Evolutionary conservation across 2,113 vertebrate genomes (phyloP).

Genomic region (Ginglymostoma cirratum): DNA sequence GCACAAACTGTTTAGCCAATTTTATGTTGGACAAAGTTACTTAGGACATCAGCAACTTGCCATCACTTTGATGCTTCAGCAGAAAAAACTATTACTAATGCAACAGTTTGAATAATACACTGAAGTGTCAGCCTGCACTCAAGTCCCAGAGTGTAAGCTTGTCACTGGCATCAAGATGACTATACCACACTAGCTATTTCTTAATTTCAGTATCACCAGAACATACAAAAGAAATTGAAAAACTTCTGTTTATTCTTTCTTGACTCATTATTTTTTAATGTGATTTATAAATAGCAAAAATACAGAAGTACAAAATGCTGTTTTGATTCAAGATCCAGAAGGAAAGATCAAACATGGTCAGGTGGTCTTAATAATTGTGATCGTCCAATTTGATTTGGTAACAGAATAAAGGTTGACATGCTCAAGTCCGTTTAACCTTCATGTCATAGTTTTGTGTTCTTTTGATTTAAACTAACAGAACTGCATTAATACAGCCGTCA

Average conservation of each 20-base stretch:
- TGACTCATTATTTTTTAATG: neutral
- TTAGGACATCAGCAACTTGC: no score
- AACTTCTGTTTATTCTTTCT: neutral
- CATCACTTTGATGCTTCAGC: no score
- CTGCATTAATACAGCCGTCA: constrained; percentile 93
- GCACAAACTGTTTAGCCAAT: no score
- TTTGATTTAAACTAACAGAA: constrained; percentile 72
- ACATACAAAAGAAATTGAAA: neutral
- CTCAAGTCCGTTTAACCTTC: neutral
- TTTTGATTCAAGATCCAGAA: neutral
- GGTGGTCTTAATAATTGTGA: neutral
- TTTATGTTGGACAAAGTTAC: no score
- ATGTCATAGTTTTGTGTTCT: constrained; percentile 28
- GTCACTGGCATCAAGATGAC: neutral
- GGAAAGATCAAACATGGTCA: neutral
- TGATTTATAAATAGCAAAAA: neutral
- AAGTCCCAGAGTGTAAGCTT: neutral
- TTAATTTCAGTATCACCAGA: neutral
- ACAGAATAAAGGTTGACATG: neutral
- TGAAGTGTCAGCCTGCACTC: no score
- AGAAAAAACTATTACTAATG: no score
- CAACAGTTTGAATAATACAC: no score
- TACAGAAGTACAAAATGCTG: constrained; percentile 3
- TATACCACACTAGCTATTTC: neutral
- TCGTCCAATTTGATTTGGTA: neutral